A percentile compares a stretch with the other conserved stretches of the same genome.
These are phyloP conservation scores for Melanotaenia maccullochi DNA, from an alignment of 2,797 vertebrate genomes.

Conservation along the genomic window DNA sequence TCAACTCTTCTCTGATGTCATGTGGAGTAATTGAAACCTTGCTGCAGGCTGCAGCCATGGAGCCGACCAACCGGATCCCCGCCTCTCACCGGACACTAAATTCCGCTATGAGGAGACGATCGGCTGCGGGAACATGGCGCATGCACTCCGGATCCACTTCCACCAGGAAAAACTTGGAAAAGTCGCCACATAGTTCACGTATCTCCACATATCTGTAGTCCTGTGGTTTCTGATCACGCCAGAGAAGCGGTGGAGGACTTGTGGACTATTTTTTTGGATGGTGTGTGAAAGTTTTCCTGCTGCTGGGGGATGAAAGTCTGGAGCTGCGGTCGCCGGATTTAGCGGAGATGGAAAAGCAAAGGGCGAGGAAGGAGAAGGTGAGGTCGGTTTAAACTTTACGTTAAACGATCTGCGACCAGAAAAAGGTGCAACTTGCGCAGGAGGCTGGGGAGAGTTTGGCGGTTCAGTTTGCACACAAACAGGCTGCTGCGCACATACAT, in stretches of 20 bases:
- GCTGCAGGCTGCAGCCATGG: slow-evolving; percentile 63
- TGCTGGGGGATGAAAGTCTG: slow-evolving; percentile 76
- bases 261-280: slow-evolving; percentile 1
- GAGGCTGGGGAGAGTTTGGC: not conserved
- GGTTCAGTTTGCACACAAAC: not conserved
- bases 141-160: slow-evolving; percentile 66
- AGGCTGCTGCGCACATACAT: not conserved
- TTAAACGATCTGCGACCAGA: not conserved
- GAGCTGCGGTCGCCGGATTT: slow-evolving; percentile 58
- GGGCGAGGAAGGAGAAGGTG: slow-evolving; percentile 82
- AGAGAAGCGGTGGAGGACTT: not conserved
- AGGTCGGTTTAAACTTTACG: slow-evolving; percentile 27
- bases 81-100: slow-evolving; percentile 76
- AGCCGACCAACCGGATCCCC: slow-evolving; percentile 76
- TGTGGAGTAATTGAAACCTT: slow-evolving; percentile 64
- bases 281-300: slow-evolving; percentile 42
- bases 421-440: slow-evolving; percentile 1
- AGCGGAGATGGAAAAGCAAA: slow-evolving; percentile 82
- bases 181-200: not conserved
- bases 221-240: not conserved
- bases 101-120: slow-evolving; percentile 63
- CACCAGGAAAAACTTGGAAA: slow-evolving; percentile 17
- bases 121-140: slow-evolving; percentile 82
- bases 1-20: slow-evolving; percentile 81
- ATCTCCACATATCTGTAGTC: accelerated